Conservation (phyloP, 2,888 invertebrate genomes). For the Agrochola lota region DNA sequence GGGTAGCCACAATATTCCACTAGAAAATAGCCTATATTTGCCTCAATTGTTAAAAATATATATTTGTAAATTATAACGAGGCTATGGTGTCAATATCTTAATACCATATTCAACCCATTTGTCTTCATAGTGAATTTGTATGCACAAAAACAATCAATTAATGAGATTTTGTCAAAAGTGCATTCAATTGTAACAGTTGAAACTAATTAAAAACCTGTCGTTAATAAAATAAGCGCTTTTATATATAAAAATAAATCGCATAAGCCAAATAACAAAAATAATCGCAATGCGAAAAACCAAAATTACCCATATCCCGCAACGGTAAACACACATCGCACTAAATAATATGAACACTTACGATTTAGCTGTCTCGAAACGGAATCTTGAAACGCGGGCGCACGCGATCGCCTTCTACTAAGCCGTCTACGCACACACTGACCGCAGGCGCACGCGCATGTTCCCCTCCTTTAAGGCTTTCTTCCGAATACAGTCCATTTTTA, state of each 20-base stretch:
- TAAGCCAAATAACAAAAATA: constrained; percentile 42
- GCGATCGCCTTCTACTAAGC: constrained; percentile 67
- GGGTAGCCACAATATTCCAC: background rate
- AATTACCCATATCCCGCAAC: constrained; percentile 54
- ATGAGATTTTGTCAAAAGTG: background rate
- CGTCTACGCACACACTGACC: constrained; percentile 72
- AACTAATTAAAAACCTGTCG: background rate
- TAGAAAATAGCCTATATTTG: background rate
- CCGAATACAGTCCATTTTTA: constrained; percentile 69
- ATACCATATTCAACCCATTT: background rate
- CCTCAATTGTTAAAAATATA: background rate
- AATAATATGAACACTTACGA: constrained; percentile 70
- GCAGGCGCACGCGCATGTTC: constrained; percentile 60
- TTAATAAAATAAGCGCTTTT: background rate
- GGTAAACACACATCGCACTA: constrained; percentile 61
- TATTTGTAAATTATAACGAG: background rate
- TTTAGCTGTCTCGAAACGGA: constrained; percentile 66
- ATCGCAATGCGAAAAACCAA: constrained; percentile 56
- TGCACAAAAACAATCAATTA: background rate
- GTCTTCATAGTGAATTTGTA: background rate
- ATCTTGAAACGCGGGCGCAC: constrained; percentile 72
- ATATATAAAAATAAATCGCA: constrained; percentile 45
- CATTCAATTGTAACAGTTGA: background rate
- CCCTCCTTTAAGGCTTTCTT: constrained; percentile 74
- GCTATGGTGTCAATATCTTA: background rate